Percentiles rank a stretch among this genome's conserved stretches.
phyloP scores from a whole-genome alignment of 2,113 vertebrate genomes.

The Prionailurus bengalensis region DNA sequence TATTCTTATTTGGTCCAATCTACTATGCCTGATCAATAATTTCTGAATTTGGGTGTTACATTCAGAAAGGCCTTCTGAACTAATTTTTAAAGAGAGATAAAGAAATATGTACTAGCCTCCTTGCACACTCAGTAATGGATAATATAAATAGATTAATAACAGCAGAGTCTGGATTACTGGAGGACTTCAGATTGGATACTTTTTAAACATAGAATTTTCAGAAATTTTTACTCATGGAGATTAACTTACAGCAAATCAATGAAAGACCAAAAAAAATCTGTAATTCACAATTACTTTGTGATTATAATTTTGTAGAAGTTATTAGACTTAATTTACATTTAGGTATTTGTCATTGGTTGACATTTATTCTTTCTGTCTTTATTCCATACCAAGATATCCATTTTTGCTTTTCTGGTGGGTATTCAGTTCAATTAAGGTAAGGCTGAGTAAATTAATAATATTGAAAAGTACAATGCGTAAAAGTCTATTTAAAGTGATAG shows the following conservation, averaged over 20 bases:
- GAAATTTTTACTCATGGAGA: not conserved
- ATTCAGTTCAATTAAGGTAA: slow-evolving; percentile 28
- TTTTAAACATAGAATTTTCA: slow-evolving; percentile 44
- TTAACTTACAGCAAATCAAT: slow-evolving; percentile 11
- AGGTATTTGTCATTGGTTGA: not conserved
- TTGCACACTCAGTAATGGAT: not conserved
- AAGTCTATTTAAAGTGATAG: not conserved
- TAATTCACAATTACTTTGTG: slow-evolving; percentile 38
- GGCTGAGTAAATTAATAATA: slow-evolving; percentile 31
- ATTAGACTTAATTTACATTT: slow-evolving; percentile 31
- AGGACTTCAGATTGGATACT: not conserved
- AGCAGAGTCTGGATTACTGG: not conserved
- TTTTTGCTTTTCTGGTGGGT: slow-evolving; percentile 56
- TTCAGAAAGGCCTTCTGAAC: not conserved
- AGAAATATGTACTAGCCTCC: not conserved
- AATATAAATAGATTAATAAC: not conserved
- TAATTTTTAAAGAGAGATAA: slow-evolving; percentile 28
- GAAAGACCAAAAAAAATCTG: not conserved
- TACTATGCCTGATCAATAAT: not conserved
- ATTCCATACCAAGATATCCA: not conserved
- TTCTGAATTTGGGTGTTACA: not conserved
- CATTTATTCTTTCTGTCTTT: slow-evolving; percentile 44
- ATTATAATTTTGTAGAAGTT: slow-evolving; percentile 33
- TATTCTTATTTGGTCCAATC: not conserved
- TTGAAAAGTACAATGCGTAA: slow-evolving; percentile 24